phyloP scores from a whole-genome alignment of 2,888 invertebrate genomes.

The Rhingia rostrata region DNA sequence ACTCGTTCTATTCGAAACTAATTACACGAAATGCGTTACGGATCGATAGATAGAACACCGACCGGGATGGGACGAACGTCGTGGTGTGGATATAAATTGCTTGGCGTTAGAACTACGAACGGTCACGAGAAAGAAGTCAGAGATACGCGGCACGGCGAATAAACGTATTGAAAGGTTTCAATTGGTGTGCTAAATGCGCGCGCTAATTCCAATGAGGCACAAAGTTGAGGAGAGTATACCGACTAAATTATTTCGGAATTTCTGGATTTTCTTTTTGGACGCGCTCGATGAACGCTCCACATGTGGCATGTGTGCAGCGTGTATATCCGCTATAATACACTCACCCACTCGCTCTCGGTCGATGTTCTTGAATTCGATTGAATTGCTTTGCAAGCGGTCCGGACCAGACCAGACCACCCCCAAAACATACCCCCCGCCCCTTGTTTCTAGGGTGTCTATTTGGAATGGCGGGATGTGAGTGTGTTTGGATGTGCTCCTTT shows the following conservation, averaged over 20 bases:
- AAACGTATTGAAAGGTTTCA: conserved; percentile 69
- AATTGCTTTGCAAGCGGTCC: conserved; percentile 24
- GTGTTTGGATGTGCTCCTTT: conserved; percentile 11
- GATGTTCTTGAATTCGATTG: conserved; percentile 57
- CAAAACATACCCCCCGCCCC: background rate
- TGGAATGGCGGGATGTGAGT: background rate
- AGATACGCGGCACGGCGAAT: conserved; percentile 32
- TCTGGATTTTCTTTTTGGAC: conserved; percentile 59
- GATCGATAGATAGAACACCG: conserved; percentile 44
- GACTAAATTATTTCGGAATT: conserved; percentile 64
- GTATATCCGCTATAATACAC: conserved; percentile 23
- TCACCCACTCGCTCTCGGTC: conserved; percentile 27
- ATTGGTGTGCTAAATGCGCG: conserved; percentile 54
- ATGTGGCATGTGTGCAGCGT: conserved; percentile 40
- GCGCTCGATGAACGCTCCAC: conserved; percentile 30
- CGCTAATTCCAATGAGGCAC: conserved; percentile 66
- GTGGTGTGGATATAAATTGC: conserved; percentile 26
- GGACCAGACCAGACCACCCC: too few relatives aligned
- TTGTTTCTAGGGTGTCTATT: background rate
- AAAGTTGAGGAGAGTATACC: conserved; percentile 45
- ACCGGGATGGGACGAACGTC: background rate
- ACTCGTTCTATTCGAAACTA: conserved; percentile 72
- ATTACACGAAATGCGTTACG: conserved; percentile 72
- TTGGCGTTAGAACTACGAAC: conserved; percentile 37
- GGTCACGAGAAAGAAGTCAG: conserved; percentile 27